Evolutionary conservation across 2,888 invertebrate species (phyloP).

Genomic region (Seira ritae): DNA sequence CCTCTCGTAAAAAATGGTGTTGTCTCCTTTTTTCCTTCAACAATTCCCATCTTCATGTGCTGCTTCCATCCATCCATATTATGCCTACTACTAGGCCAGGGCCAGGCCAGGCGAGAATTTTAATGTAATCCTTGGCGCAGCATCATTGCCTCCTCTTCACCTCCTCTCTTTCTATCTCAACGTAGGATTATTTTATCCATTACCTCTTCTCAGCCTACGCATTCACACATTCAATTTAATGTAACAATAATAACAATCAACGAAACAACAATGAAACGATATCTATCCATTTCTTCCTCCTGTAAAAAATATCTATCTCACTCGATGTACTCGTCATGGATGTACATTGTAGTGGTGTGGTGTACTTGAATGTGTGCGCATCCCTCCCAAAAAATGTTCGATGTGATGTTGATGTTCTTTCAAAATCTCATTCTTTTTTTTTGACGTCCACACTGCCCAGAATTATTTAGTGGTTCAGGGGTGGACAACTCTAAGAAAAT

Average conservation of each 20-base stretch:
- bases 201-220: slow-evolving; percentile 38
- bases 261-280: slow-evolving; percentile 20
- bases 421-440: slow-evolving; percentile 24
- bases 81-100: neutral
- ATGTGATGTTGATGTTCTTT: neutral
- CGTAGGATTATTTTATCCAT: neutral
- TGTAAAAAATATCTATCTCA: neutral
- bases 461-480: slow-evolving; percentile 46
- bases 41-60: too few species aligned
- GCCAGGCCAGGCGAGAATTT: slow-evolving; percentile 7
- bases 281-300: slow-evolving; percentile 6
- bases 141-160: neutral
- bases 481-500: slow-evolving; percentile 35
- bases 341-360: too few species aligned
- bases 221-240: slow-evolving; percentile 38
- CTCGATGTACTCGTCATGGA: too few species aligned
- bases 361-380: neutral
- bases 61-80: neutral
- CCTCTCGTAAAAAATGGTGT: slow-evolving; percentile 33
- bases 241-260: slow-evolving; percentile 43
- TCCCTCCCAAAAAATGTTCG: neutral
- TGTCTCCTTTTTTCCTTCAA: slow-evolving; percentile 23
- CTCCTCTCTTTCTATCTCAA: neutral
- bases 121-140: neutral
- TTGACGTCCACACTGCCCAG: slow-evolving; percentile 1